phyloP scores from a whole-genome alignment of 2,797 vertebrate species.

The Sebastolobus alascanus region DNA sequence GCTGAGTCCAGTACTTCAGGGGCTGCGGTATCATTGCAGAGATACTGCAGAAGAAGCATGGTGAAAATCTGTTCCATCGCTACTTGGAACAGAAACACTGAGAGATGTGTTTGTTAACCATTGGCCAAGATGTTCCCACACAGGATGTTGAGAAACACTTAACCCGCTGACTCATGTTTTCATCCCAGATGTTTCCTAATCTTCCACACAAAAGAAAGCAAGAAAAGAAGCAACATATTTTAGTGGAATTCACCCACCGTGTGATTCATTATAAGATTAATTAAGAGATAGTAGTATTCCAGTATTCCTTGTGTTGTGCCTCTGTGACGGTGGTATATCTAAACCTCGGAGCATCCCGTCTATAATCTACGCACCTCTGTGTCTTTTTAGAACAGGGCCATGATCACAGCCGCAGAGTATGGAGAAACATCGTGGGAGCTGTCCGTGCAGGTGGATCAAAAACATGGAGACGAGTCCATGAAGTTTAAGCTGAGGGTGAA shows the following conservation, averaged over 20 bases:
- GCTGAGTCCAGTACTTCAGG: slow-evolving; percentile 37
- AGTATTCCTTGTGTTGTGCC: background rate
- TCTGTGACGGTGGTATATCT: background rate
- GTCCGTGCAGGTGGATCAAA: slow-evolving; percentile 88
- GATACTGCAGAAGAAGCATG: slow-evolving; percentile 43
- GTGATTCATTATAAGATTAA: slow-evolving; percentile 10
- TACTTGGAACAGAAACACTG: slow-evolving; percentile 1
- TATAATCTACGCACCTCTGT: slow-evolving; percentile 22
- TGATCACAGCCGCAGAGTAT: slow-evolving; percentile 86
- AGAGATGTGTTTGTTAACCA: slow-evolving; percentile 29
- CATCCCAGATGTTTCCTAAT: slow-evolving; percentile 53
- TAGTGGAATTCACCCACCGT: slow-evolving; percentile 13
- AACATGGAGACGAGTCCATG: slow-evolving; percentile 79
- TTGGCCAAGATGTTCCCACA: slow-evolving; percentile 30
- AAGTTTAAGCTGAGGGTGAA: slow-evolving; percentile 87
- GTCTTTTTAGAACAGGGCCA: slow-evolving; percentile 67
- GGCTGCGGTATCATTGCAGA: slow-evolving; percentile 57
- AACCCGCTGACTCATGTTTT: slow-evolving; percentile 46
- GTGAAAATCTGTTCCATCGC: background rate
- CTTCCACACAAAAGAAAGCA: slow-evolving; percentile 34
- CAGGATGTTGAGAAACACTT: slow-evolving; percentile 62
- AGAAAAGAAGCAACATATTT: slow-evolving; percentile 1
- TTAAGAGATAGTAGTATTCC: background rate
- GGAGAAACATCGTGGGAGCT: slow-evolving; percentile 93
- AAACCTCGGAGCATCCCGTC: background rate